phyloP scores from a whole-genome alignment of 1,140 invertebrate genomes.

The Drosophila parvula region DNA sequence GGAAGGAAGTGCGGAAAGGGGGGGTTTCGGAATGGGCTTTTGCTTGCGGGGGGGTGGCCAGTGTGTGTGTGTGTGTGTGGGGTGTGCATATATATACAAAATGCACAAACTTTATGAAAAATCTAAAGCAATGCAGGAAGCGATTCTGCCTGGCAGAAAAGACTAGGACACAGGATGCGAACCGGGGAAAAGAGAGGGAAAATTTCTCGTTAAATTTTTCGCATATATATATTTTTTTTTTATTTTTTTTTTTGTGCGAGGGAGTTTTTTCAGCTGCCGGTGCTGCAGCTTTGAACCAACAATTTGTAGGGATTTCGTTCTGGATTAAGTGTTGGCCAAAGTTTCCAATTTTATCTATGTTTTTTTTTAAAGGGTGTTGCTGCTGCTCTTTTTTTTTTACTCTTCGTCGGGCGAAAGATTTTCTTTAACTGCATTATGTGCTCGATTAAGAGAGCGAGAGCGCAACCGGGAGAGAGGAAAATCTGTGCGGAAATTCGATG shows the following conservation, averaged over 20 bases:
- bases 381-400: not conserved
- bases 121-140: conserved; percentile 53
- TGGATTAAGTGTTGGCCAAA: conserved; percentile 54
- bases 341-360: conserved; percentile 47
- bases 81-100: conserved; percentile 30
- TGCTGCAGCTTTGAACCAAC: conserved; percentile 39
- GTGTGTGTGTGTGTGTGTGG: not conserved
- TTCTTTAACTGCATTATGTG: conserved; percentile 47
- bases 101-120: conserved; percentile 58
- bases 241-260: conserved; percentile 6
- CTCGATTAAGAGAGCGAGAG: conserved; percentile 29
- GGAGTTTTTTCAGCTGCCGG: conserved; percentile 20
- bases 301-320: conserved; percentile 52
- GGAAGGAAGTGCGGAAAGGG: conserved; percentile 33
- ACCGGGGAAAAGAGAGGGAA: not conserved
- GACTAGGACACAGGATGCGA: conserved; percentile 13
- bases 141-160: conserved; percentile 9
- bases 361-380: not conserved
- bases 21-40: not conserved
- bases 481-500: conserved; percentile 43
- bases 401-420: conserved; percentile 4
- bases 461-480: conserved; percentile 13
- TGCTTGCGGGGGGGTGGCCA: not conserved
- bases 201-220: conserved; percentile 46
- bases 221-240: conserved; percentile 15